These are phyloP conservation scores for Hemicentrotus pulcherrimus DNA, from an alignment of 35 echinoderm and acorn worm genomes.

Conservation along the genomic window DNA sequence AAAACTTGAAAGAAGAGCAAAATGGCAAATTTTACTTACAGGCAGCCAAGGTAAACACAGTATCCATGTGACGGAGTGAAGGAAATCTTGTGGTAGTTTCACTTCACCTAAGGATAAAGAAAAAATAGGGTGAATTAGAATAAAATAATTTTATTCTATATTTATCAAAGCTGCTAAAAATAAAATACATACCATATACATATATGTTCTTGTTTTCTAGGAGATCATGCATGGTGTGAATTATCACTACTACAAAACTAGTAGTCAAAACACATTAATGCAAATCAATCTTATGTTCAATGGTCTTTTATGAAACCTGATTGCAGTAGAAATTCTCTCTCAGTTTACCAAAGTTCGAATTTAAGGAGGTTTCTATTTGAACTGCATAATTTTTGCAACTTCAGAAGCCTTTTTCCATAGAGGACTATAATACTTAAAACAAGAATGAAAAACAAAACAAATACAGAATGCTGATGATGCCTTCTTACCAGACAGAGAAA, in stretches of 20 bases:
- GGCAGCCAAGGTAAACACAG: constrained; percentile 86
- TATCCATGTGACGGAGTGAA: constrained; percentile 71
- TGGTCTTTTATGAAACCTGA: too few relatives aligned
- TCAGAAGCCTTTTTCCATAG: neutral
- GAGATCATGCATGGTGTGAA: neutral
- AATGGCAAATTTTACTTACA: constrained; percentile 52
- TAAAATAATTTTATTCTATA: neutral
- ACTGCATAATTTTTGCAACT: too few relatives aligned
- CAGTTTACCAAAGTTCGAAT: too few relatives aligned
- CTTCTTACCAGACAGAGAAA: constrained; percentile 46
- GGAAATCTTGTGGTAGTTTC: constrained; percentile 43
- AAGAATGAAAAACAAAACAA: neutral
- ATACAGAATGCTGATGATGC: neutral
- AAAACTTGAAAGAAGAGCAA: constrained; percentile 6
- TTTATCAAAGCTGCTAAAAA: neutral
- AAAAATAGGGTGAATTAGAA: neutral
- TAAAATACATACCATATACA: neutral
- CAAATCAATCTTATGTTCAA: too few relatives aligned
- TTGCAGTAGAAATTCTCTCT: too few relatives aligned
- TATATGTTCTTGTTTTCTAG: neutral
- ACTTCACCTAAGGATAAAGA: constrained; percentile 57
- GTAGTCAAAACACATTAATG: too few relatives aligned
- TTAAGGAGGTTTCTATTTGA: too few relatives aligned
- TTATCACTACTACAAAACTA: neutral
- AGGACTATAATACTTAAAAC: neutral